Evolutionary conservation across 2,888 invertebrate species (phyloP).

Genomic region (Neoscelio sp.): DNA sequence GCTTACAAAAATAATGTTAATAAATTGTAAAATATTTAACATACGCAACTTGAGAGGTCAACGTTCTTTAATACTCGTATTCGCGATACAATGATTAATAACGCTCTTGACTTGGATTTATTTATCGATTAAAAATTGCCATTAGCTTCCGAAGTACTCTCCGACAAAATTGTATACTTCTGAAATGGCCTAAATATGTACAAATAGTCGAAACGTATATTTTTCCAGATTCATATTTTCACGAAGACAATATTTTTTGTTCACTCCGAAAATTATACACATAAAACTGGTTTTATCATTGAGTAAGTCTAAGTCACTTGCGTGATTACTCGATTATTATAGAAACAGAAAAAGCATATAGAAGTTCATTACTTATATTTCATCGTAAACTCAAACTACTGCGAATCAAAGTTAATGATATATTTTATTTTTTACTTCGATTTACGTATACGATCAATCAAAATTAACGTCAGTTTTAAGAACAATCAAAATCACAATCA

Average conservation of each 20-base stretch:
- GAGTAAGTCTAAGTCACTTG: not conserved
- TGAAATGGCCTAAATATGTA: slow-evolving; percentile 33
- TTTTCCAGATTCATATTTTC: slow-evolving; percentile 56
- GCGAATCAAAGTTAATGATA: slow-evolving; percentile 1
- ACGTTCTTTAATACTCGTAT: no score
- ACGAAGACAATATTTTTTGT: slow-evolving; percentile 34
- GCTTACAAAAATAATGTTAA: not conserved
- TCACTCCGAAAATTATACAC: slow-evolving; percentile 5
- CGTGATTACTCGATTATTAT: not conserved
- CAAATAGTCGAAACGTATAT: slow-evolving; percentile 28
- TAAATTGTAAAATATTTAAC: no score
- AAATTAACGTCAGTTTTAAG: not conserved
- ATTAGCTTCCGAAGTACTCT: not conserved
- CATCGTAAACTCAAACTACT: not conserved
- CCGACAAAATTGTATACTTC: slow-evolving; percentile 40
- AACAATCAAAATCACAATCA: slow-evolving; percentile 21
- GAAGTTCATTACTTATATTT: no score
- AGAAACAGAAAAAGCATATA: no score
- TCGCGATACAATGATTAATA: no score
- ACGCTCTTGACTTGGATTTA: slow-evolving; percentile 13
- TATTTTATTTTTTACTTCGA: not conserved
- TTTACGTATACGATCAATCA: slow-evolving; percentile 8
- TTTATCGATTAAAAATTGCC: slow-evolving; percentile 1
- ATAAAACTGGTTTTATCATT: not conserved
- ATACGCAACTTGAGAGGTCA: no score